phyloP scores from a whole-genome alignment of 2,113 vertebrate species.

The Chionomys nivalis region DNA sequence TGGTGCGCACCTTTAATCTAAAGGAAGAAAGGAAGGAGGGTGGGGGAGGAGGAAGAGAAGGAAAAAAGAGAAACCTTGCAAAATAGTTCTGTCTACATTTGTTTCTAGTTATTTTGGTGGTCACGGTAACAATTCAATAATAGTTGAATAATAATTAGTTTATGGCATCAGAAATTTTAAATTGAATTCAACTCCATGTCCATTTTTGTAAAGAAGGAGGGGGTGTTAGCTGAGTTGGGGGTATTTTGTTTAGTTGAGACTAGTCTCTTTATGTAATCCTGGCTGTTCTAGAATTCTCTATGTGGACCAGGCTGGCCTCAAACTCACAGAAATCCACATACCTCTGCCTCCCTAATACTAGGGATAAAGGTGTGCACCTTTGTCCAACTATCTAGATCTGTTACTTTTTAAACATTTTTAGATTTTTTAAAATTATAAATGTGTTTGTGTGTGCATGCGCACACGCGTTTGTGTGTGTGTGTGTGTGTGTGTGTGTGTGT shows the following conservation, averaged over 20 bases:
- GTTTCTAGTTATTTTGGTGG: not conserved
- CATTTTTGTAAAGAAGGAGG: not conserved
- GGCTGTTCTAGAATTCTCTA: not conserved
- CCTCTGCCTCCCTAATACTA: not conserved
- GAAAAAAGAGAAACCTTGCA: not conserved
- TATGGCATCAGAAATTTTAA: not conserved
- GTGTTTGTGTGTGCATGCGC: not conserved
- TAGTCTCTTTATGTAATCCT: not conserved
- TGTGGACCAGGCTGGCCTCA: not conserved
- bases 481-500: not conserved
- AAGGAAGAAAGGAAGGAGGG: not conserved
- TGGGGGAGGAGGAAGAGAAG: not conserved
- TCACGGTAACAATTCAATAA: not conserved
- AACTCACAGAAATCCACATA: not conserved
- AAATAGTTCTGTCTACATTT: not conserved
- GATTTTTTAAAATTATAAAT: not conserved
- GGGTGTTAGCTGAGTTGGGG: not conserved
- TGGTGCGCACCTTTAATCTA: not conserved
- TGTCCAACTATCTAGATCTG: not conserved
- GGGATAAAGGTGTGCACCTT: not conserved
- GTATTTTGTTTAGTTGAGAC: not conserved
- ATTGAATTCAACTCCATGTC: not conserved
- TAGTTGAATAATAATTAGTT: not conserved
- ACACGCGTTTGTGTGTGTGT: no score
- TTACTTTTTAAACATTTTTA: not conserved